Evolutionary conservation across 2,113 vertebrate species (phyloP).

Genomic region (Pomatorhinus ruficollis): DNA sequence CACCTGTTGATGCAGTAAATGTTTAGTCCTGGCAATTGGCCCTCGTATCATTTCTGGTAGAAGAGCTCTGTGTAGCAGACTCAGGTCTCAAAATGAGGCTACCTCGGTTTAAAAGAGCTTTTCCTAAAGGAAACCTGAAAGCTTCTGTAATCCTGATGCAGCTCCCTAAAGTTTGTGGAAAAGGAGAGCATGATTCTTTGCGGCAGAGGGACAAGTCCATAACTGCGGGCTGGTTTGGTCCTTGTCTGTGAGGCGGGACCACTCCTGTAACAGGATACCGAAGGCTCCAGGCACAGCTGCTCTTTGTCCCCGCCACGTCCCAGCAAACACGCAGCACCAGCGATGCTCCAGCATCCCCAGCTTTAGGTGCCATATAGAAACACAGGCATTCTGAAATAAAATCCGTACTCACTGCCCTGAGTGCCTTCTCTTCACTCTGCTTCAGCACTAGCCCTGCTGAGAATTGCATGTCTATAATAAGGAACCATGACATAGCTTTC

Average conservation of each 20-base stretch:
- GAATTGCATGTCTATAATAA: background rate
- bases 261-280: background rate
- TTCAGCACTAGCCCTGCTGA: background rate
- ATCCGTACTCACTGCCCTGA: background rate
- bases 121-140: background rate
- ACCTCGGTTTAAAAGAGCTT: background rate
- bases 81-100: background rate
- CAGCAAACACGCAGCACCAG: background rate
- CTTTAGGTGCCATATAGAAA: background rate
- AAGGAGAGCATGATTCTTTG: background rate
- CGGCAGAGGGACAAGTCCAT: background rate
- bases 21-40: conserved; percentile 50
- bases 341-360: fast-evolving
- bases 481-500: background rate
- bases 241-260: background rate
- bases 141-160: background rate
- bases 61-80: background rate
- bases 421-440: background rate
- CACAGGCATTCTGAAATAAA: background rate
- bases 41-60: background rate
- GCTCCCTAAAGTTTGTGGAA: background rate
- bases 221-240: background rate
- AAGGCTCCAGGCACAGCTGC: background rate
- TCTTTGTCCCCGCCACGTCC: background rate
- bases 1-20: conserved; percentile 59